phyloP scores from a whole-genome alignment of 2,113 vertebrate genomes.

The Heterotis niloticus region DNA sequence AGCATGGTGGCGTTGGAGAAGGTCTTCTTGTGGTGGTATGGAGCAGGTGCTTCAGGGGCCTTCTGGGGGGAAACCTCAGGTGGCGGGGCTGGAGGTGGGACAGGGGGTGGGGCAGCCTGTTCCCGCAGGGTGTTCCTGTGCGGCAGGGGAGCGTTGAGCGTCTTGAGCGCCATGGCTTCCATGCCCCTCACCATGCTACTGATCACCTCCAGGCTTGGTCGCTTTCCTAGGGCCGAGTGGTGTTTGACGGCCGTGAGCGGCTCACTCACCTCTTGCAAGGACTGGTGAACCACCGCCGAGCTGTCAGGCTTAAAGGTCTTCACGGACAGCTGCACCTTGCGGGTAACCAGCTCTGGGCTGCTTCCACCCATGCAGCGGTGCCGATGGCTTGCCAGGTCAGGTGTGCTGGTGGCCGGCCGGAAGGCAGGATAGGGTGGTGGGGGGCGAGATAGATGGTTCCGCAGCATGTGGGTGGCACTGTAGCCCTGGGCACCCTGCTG shows the following conservation, averaged over 20 bases:
- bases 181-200: constrained; percentile 80
- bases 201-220: constrained; percentile 91
- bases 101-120: constrained; percentile 56
- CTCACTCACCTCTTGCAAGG: constrained; percentile 88
- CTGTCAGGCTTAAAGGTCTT: constrained; percentile 97
- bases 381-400: constrained; percentile 88
- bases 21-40: constrained; percentile 87
- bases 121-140: constrained; percentile 84
- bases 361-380: constrained; percentile 83
- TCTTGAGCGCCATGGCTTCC: constrained; percentile 79
- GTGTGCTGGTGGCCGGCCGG: constrained; percentile 90
- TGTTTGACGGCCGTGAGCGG: constrained; percentile 78
- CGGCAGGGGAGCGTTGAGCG: constrained; percentile 71
- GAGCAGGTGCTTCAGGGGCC: constrained; percentile 52
- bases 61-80: constrained; percentile 50
- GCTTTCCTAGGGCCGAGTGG: constrained; percentile 71
- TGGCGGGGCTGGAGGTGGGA: constrained; percentile 37
- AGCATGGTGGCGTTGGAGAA: constrained; percentile 91
- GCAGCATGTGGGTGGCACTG: constrained; percentile 70
- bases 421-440: constrained; percentile 86
- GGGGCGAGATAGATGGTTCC: constrained; percentile 79
- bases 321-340: constrained; percentile 89
- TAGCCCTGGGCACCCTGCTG: constrained; percentile 67
- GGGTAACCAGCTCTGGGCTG: constrained; percentile 87
- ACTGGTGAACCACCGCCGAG: constrained; percentile 84